Conservation (phyloP, 2,797 vertebrate species). For the Falco novaeseelandiae region DNA sequence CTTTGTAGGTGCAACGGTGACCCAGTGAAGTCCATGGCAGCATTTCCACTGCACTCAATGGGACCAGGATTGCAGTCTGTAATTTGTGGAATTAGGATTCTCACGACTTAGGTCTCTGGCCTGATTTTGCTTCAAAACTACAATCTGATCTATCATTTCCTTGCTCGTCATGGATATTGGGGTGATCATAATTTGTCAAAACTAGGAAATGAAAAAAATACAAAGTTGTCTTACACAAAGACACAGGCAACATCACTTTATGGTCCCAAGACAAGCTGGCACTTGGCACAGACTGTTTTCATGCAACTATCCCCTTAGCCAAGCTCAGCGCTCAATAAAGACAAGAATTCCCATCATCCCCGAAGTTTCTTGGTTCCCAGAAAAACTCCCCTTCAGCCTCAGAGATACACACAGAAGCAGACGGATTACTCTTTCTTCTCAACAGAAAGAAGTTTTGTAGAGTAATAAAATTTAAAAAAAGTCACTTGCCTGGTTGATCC, state of each 20-base stretch:
- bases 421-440: background rate
- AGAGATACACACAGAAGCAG: background rate
- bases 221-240: background rate
- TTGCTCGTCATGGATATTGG: background rate
- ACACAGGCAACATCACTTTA: background rate
- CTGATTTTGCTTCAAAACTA: background rate
- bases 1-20: background rate
- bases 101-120: background rate
- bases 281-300: background rate
- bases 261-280: background rate
- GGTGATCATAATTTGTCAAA: background rate
- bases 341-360: background rate
- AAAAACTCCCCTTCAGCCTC: background rate
- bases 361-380: background rate
- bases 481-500: background rate
- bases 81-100: background rate
- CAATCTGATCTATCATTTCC: background rate
- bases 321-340: background rate
- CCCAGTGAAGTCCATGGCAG: background rate
- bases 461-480: background rate
- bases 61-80: background rate
- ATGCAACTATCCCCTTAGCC: background rate
- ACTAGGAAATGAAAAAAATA: background rate
- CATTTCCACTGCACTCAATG: accelerated
- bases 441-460: background rate